Base-by-base conservation (phyloP, 2,797 vertebrate species). In the Balearica regulorum region DNA sequence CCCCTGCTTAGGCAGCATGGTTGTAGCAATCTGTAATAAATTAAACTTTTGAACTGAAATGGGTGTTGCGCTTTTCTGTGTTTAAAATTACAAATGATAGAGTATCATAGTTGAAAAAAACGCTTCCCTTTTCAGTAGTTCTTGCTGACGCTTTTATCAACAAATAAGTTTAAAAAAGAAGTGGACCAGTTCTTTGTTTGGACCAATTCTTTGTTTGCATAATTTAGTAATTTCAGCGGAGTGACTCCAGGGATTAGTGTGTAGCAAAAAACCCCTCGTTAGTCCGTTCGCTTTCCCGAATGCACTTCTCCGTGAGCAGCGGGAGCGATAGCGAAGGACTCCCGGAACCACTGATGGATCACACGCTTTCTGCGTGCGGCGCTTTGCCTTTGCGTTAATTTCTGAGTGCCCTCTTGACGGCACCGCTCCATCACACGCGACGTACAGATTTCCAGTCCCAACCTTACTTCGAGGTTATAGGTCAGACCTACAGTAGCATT, bases 381-480 rank as follows among this genome's bases (percentile, higher is more conserved):
- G 14, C 41, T 7, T 48, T 29, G 39, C 9, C 35, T 33, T n/a
- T 20, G 41, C 54, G 10, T 21, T 13, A 5, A 41, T 43, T 53
- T 22, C 73, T 1, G n/a, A 19, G 84, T 10, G 12, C 48, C 49
- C 44, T 41, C 37, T 14, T 55, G 55, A 35, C 39, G 39, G 39
- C 39, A 13, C 70, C 31, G 21, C 83, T 94, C 88, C 41, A 54
- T 61, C 61, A 37, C 72, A 28, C 20, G 29, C 65, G 13, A 24
- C 10, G 64, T 51, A 35, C 91, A 62, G 37, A 60, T 44, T 87
- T 75, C 92, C 88, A 49, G 61, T 73, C 72, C 46, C 54, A 83
- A 21, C 83, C 91, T 96, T 81, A 21, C 49, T 70, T 48, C 53
- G 95, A 92, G 87, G 88, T 87, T 61, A 33, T 44, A 89, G 70